Percentiles rank a stretch among this genome's conserved stretches.
phyloP scores from a whole-genome alignment of 1,140 invertebrate genomes.

The Drosophila eugracilis region DNA sequence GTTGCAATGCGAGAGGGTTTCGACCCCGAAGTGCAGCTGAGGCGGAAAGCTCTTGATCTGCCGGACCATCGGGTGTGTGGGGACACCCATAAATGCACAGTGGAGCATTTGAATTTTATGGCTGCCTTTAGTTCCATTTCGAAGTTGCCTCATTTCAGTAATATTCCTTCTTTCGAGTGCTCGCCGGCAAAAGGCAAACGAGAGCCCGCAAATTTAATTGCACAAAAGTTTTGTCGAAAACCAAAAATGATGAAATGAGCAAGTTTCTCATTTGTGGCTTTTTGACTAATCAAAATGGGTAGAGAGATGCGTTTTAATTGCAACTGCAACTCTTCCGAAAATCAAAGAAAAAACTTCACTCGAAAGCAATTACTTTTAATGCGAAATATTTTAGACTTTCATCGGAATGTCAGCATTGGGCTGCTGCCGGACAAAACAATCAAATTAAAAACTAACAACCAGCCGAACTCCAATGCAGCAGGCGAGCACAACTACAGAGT shows the following conservation, averaged over 20 bases:
- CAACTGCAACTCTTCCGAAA: slow-evolving; percentile 54
- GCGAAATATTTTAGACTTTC: slow-evolving; percentile 54
- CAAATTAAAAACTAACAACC: slow-evolving; percentile 51
- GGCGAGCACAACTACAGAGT: slow-evolving; percentile 63
- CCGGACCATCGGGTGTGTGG: slow-evolving; percentile 16
- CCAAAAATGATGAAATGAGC: slow-evolving; percentile 37
- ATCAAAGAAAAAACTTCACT: slow-evolving; percentile 24
- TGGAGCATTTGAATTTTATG: slow-evolving; percentile 40
- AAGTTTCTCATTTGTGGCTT: slow-evolving; percentile 25
- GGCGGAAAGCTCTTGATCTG: slow-evolving; percentile 44
- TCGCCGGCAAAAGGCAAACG: neutral
- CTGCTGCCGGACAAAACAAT: slow-evolving; percentile 35
- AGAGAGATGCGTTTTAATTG: slow-evolving; percentile 62
- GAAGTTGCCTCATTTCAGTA: slow-evolving; percentile 33
- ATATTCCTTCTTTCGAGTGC: slow-evolving; percentile 29
- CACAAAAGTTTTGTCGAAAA: slow-evolving; percentile 45
- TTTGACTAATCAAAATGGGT: slow-evolving; percentile 32
- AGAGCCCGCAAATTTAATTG: slow-evolving; percentile 40
- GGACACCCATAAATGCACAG: neutral
- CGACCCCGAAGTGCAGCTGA: slow-evolving; percentile 28
- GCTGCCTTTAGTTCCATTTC: slow-evolving; percentile 17
- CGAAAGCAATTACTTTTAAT: slow-evolving; percentile 63
- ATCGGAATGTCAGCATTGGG: slow-evolving; percentile 39
- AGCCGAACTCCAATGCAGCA: slow-evolving; percentile 31
- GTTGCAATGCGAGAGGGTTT: slow-evolving; percentile 26